Percentiles rank a stretch among this genome's conserved stretches.
Conservation (phyloP, 2,888 invertebrate genomes). For the Stomorhina lunata region DNA sequence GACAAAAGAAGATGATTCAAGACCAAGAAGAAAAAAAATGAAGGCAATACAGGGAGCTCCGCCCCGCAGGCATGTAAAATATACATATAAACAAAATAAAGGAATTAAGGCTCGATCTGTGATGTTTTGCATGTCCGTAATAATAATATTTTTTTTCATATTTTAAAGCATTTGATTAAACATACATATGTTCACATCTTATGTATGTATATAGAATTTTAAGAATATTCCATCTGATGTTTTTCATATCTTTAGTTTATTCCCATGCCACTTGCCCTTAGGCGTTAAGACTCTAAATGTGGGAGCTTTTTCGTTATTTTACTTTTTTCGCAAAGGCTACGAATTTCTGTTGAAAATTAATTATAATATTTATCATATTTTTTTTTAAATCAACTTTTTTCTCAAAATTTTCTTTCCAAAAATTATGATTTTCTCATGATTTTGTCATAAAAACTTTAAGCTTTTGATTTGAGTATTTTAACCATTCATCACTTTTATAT, state of each 20-base stretch:
- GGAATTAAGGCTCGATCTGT: slow-evolving; percentile 25
- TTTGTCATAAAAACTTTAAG: slow-evolving; percentile 54
- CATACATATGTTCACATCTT: not conserved
- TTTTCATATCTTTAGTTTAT: slow-evolving; percentile 12
- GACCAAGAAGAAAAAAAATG: slow-evolving; percentile 25
- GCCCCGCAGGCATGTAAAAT: slow-evolving; percentile 77
- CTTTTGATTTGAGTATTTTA: slow-evolving; percentile 1
- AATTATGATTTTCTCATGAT: slow-evolving; percentile 52
- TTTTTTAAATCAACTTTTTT: slow-evolving; percentile 3
- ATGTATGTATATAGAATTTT: slow-evolving; percentile 6
- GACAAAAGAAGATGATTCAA: slow-evolving; percentile 3
- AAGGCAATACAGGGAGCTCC: slow-evolving; percentile 79
- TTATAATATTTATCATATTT: slow-evolving; percentile 37
- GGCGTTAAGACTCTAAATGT: slow-evolving; percentile 32
- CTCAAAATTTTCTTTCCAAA: not conserved
- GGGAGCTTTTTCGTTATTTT: slow-evolving; percentile 45
- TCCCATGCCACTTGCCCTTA: slow-evolving; percentile 32
- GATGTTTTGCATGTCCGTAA: slow-evolving; percentile 38
- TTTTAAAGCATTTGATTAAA: slow-evolving; percentile 37
- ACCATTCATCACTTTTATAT: too few relatives aligned
- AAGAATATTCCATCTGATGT: not conserved
- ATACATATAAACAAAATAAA: slow-evolving; percentile 66
- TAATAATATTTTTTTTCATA: not conserved
- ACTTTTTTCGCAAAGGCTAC: not conserved
- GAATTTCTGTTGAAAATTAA: slow-evolving; percentile 53